Base-by-base conservation (phyloP, 2,113 vertebrate species). In the Neodon shergylaensis region DNA sequence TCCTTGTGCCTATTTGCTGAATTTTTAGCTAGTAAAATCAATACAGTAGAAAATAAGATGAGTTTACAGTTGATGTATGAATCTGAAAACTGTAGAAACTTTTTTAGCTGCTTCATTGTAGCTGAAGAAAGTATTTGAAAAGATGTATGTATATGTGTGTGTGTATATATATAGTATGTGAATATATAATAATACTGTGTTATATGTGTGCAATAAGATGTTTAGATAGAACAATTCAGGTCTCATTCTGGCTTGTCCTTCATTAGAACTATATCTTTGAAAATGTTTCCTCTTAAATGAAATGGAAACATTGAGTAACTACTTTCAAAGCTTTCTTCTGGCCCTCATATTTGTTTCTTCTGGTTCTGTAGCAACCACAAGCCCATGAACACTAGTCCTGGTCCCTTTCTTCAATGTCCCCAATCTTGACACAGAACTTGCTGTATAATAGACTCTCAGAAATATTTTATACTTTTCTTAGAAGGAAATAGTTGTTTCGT, bases 21-120 rank as follows among this genome's bases (percentile, higher is more conserved):
- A 85, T 95, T 95, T 90, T 79, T 79, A 93, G 54, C 22, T 93
- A 85, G 63, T 96, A 33, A 94, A 79, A 91, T 92, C 42, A 94
- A 0, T 81, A 68, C 31, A 83, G 4, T 97, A 11, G n/a, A 86
- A 95, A 91, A 66, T 0, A 88, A 76, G 26, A 33, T 89, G 86
- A 61, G 42, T 88, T 90, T 94, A 73, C 0, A 78, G 6, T 86
- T 96, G 28, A 74, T 94, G 81, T 84, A 21, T 91, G 61, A 92
- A 95, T 95, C 70, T 94, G 24, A 95, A 89, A 90, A 94, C 21
- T 86, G 28, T 74, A 81, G 36, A 73, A 95, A 61, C 21, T 88
- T 92, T 77, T 28, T 42, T 47, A 63, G 54, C 54, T 63, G 44
- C n/a, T 92, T 94, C 47, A 58, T 76, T 83, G 8, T 12, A 89